A percentile compares a stretch with the other conserved stretches of the same genome.
Evolutionary conservation across 2,113 vertebrate genomes (phyloP).

Genomic region (Psilopsiagon aymara): DNA sequence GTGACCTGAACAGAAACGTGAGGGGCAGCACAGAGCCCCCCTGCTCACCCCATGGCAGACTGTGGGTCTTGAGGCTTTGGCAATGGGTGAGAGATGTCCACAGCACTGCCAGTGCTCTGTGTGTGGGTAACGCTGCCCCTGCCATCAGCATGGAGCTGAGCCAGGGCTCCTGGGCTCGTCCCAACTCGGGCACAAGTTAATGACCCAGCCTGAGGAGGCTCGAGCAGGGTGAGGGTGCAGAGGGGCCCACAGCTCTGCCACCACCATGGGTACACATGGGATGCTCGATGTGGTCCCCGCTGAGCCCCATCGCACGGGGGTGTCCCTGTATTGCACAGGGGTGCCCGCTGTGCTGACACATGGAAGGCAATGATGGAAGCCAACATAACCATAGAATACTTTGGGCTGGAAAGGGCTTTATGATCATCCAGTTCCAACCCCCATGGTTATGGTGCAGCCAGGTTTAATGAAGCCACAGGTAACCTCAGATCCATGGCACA

Average conservation of each 20-base stretch:
- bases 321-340: not conserved
- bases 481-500: not conserved
- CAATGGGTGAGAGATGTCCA: not conserved
- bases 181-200: not conserved
- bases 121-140: not conserved
- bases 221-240: not conserved
- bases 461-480: not conserved
- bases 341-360: fast-evolving
- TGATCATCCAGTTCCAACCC: not conserved
- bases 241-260: not conserved
- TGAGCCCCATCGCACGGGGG: fast-evolving
- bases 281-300: not conserved
- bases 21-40: not conserved
- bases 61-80: fast-evolving
- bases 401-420: not conserved
- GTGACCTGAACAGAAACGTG: fast-evolving
- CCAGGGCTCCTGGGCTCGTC: not conserved
- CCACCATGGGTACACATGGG: fast-evolving
- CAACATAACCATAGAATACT: not conserved
- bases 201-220: not conserved
- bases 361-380: not conserved
- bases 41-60: fast-evolving
- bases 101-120: not conserved
- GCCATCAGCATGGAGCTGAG: not conserved
- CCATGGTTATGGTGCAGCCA: not conserved